These are phyloP conservation scores for Styela plicata DNA, from an alignment of 23 tunicate species.

Conservation along the genomic window DNA sequence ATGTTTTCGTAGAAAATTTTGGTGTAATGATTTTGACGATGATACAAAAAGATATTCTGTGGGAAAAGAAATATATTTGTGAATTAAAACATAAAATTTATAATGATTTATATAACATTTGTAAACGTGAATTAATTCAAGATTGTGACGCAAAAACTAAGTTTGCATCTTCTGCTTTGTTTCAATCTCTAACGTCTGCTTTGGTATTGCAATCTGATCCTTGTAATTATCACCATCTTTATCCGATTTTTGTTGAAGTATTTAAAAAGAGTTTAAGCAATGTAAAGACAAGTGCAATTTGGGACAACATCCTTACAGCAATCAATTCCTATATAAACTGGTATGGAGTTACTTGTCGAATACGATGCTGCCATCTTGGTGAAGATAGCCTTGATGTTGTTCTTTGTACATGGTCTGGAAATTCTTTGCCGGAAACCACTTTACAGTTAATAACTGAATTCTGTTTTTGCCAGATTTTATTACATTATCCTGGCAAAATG, in stretches of 20 bases:
- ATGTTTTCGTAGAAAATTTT: background rate
- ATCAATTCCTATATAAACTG: background rate
- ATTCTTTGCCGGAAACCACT: background rate
- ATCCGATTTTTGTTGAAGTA: background rate
- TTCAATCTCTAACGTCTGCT: background rate
- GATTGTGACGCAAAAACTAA: background rate
- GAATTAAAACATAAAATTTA: background rate
- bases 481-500: background rate
- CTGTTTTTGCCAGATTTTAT: background rate
- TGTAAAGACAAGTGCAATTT: background rate
- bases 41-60: background rate
- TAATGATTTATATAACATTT: background rate
- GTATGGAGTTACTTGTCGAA: background rate
- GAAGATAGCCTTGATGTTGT: background rate
- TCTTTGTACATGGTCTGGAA: slow-evolving; percentile 1
- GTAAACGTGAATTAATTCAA: background rate
- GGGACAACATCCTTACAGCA: background rate
- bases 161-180: background rate
- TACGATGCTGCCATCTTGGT: slow-evolving; percentile 5
- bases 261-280: background rate
- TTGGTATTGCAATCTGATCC: background rate
- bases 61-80: background rate
- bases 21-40: background rate
- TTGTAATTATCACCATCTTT: background rate
- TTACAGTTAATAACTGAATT: background rate